These are phyloP conservation scores for Phaetusa simplex DNA, from an alignment of 2,113 vertebrate species.

Conservation along the genomic window DNA sequence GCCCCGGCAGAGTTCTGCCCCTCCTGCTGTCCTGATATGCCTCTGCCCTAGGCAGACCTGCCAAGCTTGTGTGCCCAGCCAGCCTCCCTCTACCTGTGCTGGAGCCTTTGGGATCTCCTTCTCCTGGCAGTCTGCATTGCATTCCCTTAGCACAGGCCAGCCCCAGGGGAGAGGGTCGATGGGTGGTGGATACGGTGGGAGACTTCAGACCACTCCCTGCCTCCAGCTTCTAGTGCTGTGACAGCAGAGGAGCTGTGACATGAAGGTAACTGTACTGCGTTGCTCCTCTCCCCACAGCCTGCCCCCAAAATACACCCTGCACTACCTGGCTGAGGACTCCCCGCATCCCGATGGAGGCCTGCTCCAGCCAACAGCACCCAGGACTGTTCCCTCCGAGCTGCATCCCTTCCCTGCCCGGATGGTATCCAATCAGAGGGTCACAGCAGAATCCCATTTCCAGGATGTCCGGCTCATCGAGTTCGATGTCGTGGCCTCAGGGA, in stretches of 20 bases:
- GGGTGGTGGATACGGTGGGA: background rate
- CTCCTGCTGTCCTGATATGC: background rate
- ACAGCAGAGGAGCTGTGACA: background rate
- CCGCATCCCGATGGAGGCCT: fast-evolving
- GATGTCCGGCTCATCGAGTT: constrained; percentile 92
- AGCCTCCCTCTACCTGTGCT: background rate
- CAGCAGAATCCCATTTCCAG: constrained; percentile 85
- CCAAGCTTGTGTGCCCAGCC: fast-evolving
- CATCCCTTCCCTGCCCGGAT: constrained; percentile 79
- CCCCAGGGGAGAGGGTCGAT: background rate
- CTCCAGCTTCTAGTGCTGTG: background rate
- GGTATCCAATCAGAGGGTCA: constrained; percentile 83
- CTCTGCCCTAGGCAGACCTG: background rate
- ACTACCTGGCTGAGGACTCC: constrained; percentile 72
- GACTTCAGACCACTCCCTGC: background rate
- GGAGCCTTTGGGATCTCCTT: background rate
- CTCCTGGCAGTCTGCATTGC: background rate
- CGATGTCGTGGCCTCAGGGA: constrained; percentile 81
- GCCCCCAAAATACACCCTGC: constrained; percentile 82
- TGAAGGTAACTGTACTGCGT: background rate
- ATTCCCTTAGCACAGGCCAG: background rate
- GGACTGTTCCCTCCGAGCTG: constrained; percentile 50
- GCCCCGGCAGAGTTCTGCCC: background rate
- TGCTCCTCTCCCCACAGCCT: constrained; percentile 71
- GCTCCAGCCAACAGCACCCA: background rate